These are phyloP conservation scores for Drosophila paucipuncta DNA, from an alignment of 2,888 invertebrate species.

Conservation along the genomic window DNA sequence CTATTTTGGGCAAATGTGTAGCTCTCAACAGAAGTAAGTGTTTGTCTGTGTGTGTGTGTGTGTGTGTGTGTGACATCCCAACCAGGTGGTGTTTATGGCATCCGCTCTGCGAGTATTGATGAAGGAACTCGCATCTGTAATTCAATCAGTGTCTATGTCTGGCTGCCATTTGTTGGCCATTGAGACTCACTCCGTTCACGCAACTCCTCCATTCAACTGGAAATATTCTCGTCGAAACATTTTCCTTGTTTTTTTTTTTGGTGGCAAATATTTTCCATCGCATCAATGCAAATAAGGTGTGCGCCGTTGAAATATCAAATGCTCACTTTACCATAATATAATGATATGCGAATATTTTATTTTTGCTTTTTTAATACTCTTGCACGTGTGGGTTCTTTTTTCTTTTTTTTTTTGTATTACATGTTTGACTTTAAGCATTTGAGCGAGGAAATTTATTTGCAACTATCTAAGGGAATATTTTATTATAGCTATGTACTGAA, in stretches of 20 bases:
- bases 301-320: slow-evolving; percentile 53
- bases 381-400: slow-evolving; percentile 5
- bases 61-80: slow-evolving; percentile 47
- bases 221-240: slow-evolving; percentile 63
- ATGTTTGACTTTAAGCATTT: slow-evolving; percentile 6
- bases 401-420: background rate
- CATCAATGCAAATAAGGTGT: slow-evolving; percentile 76
- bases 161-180: slow-evolving; percentile 64
- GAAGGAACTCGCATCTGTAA: slow-evolving; percentile 82
- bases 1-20: slow-evolving; percentile 59
- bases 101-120: slow-evolving; percentile 82
- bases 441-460: slow-evolving; percentile 1
- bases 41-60: slow-evolving; percentile 18
- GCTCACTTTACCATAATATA: slow-evolving; percentile 49
- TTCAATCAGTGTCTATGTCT: slow-evolving; percentile 82
- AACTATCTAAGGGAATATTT: slow-evolving; percentile 2
- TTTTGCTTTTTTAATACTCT: slow-evolving; percentile 11
- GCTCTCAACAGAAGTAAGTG: slow-evolving; percentile 26
- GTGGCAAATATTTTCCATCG: slow-evolving; percentile 47
- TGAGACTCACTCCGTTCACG: slow-evolving; percentile 46
- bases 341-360: slow-evolving; percentile 66
- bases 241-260: slow-evolving; percentile 29
- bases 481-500: background rate
- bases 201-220: slow-evolving; percentile 68
- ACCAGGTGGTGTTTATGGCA: slow-evolving; percentile 83